These are phyloP conservation scores for Phyllopteryx taeniolatus DNA, from an alignment of 2,113 vertebrate genomes.

Conservation along the genomic window DNA sequence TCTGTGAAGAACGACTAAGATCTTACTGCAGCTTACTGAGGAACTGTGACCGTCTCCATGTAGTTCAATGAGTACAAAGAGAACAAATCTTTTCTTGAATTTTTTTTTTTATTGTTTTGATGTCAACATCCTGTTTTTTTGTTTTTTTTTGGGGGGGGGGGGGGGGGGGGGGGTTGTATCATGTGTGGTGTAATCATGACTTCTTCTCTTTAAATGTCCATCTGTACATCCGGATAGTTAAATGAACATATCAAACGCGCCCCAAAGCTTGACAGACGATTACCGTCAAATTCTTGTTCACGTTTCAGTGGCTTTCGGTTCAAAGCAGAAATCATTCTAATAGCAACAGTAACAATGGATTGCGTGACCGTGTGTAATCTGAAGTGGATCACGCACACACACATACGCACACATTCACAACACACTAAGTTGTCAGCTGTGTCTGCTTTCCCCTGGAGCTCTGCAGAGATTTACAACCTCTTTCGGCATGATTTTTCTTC, in stretches of 20 bases:
- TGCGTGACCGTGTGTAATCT: not conserved
- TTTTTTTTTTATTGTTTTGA: too few species aligned
- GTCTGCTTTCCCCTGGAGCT: not conserved
- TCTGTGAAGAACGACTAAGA: too few species aligned
- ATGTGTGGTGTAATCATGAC: conserved; percentile 28
- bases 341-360: not conserved
- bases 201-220: conserved; percentile 27
- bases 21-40: too few species aligned
- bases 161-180: too few species aligned
- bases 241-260: conserved; percentile 24
- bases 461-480: not conserved
- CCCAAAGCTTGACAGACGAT: conserved; percentile 26
- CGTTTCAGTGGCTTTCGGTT: not conserved
- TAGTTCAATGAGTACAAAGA: too few species aligned
- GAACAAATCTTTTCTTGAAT: too few species aligned
- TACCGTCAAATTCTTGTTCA: not conserved
- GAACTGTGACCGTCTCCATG: too few species aligned
- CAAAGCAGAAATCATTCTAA: not conserved
- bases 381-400: not conserved
- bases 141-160: too few species aligned
- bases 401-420: not conserved
- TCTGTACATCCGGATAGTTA: conserved; percentile 34
- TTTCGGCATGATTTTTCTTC: not conserved
- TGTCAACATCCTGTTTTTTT: conserved; percentile 15
- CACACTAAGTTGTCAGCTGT: conserved; percentile 1